Percentiles rank a stretch among this genome's conserved stretches.
Evolutionary conservation across 2,797 vertebrate species (phyloP).

Genomic region (Triplophysa bombifrons): DNA sequence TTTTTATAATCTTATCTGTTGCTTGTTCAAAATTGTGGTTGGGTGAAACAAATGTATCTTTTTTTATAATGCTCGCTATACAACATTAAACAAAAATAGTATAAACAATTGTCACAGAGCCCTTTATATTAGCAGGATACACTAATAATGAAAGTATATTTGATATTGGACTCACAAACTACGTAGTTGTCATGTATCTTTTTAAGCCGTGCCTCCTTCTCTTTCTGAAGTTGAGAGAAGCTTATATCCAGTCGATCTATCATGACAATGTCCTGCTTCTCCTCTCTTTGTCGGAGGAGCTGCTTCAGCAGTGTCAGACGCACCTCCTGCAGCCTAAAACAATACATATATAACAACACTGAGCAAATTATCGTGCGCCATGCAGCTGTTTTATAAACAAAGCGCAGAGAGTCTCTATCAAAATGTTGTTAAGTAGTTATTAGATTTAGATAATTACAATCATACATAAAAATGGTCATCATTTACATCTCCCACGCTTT

Average conservation of each 20-base stretch:
- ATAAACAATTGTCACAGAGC: neutral
- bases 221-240: conserved; percentile 73
- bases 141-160: neutral
- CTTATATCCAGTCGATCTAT: conserved; percentile 69
- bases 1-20: no score
- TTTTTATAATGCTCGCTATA: neutral
- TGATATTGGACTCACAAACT: conserved; percentile 71
- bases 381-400: neutral
- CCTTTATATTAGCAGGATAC: neutral
- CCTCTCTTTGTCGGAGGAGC: conserved; percentile 74
- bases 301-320: conserved; percentile 80
- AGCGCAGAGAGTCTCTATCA: neutral
- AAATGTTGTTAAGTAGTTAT: no score
- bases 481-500: no score
- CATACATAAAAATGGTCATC: no score
- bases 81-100: neutral
- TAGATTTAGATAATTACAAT: neutral
- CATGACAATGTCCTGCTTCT: conserved; percentile 71
- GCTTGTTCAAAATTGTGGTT: no score
- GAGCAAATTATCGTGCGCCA: neutral
- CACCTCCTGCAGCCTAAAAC: conserved; percentile 82
- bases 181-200: conserved; percentile 75
- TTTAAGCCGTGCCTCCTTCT: conserved; percentile 74
- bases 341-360: conserved; percentile 48
- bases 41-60: neutral